A percentile compares a stretch with the other conserved stretches of the same genome.
Conservation (phyloP, 2,113 vertebrate genomes). For the Syrrhaptes paradoxus region DNA sequence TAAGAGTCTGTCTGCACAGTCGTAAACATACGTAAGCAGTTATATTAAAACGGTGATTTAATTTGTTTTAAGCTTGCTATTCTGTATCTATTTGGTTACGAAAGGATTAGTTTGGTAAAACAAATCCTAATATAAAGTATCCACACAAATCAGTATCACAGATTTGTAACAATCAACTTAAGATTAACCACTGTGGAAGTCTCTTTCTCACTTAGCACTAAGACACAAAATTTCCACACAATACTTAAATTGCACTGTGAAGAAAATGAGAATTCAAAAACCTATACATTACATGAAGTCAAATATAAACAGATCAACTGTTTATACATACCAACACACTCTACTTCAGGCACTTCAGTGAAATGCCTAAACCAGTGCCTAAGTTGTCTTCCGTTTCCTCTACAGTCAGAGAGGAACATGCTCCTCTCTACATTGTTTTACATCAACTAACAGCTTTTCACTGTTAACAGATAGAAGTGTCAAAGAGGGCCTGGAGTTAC, state of each 20-base stretch:
- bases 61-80: neutral
- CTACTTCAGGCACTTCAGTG: neutral
- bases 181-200: neutral
- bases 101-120: neutral
- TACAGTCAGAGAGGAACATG: neutral
- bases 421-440: neutral
- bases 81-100: neutral
- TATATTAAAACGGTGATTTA: neutral
- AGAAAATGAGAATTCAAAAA: neutral
- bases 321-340: neutral
- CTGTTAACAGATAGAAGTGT: neutral
- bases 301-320: neutral
- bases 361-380: neutral
- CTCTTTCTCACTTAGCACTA: neutral
- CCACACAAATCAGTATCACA: neutral
- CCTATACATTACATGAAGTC: neutral
- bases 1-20: neutral
- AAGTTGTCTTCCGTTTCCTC: neutral
- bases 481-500: neutral
- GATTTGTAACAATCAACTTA: neutral
- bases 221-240: neutral
- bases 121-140: neutral
- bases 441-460: neutral
- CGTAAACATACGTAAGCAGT: neutral
- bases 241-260: neutral